A percentile compares a stretch with the other conserved stretches of the same genome.
Conservation (phyloP, 2,888 invertebrate species). For the Sarcophaga carnaria region DNA sequence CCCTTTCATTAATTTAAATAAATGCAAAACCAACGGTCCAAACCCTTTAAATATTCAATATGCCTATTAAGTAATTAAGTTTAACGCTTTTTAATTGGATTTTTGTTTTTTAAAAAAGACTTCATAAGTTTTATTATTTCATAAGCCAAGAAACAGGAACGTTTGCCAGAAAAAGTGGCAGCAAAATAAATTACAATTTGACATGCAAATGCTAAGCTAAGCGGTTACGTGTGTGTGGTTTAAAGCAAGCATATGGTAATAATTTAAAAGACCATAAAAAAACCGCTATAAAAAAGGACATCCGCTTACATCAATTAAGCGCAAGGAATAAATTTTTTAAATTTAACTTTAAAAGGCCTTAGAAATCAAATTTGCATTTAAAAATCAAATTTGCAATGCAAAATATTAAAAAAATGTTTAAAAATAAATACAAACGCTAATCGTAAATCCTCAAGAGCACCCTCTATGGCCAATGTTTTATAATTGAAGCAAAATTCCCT, state of each 20-base stretch:
- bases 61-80: slow-evolving; percentile 49
- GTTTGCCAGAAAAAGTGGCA: background rate
- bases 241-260: background rate
- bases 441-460: no score
- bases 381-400: slow-evolving; percentile 1
- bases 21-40: background rate
- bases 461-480: no score
- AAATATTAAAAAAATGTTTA: background rate
- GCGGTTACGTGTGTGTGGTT: background rate
- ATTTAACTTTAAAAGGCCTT: background rate
- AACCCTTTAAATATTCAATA: slow-evolving; percentile 12
- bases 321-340: slow-evolving; percentile 1
- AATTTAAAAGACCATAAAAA: background rate
- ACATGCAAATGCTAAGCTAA: slow-evolving; percentile 43
- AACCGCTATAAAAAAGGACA: no score
- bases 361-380: background rate
- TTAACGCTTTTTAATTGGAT: slow-evolving; percentile 46
- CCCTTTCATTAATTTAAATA: no score
- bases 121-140: slow-evolving; percentile 15
- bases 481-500: no score
- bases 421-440: no score
- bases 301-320: background rate
- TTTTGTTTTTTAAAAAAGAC: slow-evolving; percentile 17
- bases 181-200: slow-evolving; percentile 37
- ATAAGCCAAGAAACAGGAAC: background rate